phyloP scores from a whole-genome alignment of 2,113 vertebrate species.

The Microtus pennsylvanicus region DNA sequence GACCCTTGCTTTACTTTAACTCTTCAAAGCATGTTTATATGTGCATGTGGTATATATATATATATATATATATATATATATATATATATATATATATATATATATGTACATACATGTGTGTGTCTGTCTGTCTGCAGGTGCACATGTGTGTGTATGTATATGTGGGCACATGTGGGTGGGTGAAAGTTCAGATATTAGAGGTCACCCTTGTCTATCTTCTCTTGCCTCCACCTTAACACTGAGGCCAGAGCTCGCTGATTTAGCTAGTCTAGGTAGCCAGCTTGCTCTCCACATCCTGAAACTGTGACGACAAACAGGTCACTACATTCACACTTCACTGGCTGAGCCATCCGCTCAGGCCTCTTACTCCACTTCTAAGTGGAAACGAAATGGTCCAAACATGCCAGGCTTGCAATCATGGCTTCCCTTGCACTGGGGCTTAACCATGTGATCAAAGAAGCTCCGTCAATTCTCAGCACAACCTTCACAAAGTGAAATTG shows the following conservation, averaged over 20 bases:
- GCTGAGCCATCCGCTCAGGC: neutral
- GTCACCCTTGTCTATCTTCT: too few species aligned
- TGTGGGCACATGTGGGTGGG: too few species aligned
- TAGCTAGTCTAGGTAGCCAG: neutral
- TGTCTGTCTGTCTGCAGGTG: neutral
- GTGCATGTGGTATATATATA: too few species aligned
- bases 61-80: neutral
- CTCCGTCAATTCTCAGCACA: neutral
- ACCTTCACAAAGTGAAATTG: neutral
- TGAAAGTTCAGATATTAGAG: neutral
- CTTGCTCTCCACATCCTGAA: neutral
- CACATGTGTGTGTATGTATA: too few species aligned
- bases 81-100: too few species aligned
- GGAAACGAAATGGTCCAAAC: neutral
- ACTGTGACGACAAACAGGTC: neutral
- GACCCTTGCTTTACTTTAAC: neutral
- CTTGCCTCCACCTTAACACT: neutral
- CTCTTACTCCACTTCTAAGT: neutral
- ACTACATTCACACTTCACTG: neutral
- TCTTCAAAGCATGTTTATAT: neutral
- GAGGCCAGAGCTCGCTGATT: neutral
- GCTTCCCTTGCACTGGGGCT: neutral
- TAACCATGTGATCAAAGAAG: neutral
- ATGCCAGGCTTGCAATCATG: neutral
- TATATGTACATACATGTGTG: too few species aligned